Evolutionary conservation across 2,797 vertebrate species (phyloP).

Genomic region (Cossypha heuglini): DNA sequence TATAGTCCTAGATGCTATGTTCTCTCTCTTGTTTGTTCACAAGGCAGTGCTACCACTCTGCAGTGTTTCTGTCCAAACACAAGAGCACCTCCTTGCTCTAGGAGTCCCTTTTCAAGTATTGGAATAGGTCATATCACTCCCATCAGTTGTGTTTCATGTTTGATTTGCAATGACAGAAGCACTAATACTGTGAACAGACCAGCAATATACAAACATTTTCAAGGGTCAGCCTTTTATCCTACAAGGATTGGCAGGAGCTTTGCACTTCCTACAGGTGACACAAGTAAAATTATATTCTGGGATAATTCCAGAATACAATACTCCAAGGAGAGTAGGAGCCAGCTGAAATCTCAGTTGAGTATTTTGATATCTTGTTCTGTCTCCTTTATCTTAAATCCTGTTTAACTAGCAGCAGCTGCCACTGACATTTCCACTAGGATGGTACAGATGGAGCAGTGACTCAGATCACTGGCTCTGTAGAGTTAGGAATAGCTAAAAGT

Average conservation of each 20-base stretch:
- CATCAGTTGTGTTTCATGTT: background rate
- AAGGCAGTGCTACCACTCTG: fast-evolving
- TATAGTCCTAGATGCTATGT: fast-evolving
- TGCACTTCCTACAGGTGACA: background rate
- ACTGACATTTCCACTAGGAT: slow-evolving; percentile 48
- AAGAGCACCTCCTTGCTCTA: background rate
- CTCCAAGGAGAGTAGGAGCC: background rate
- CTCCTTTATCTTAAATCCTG: slow-evolving; percentile 39
- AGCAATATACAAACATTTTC: background rate
- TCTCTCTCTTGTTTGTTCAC: background rate
- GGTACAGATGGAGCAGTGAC: slow-evolving; percentile 58
- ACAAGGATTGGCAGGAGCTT: background rate
- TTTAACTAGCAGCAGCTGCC: slow-evolving; percentile 50
- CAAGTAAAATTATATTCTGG: background rate
- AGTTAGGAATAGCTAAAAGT: slow-evolving; percentile 16
- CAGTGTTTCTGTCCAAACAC: background rate
- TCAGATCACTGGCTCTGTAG: slow-evolving; percentile 27
- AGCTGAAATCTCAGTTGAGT: background rate
- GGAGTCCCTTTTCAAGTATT: background rate
- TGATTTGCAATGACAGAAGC: background rate
- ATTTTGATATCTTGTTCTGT: slow-evolving; percentile 50
- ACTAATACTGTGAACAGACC: background rate
- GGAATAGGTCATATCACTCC: background rate
- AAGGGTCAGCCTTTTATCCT: background rate
- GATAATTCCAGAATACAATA: background rate